phyloP scores from a whole-genome alignment of 2,113 vertebrate genomes.

The Phocoena phocoena region DNA sequence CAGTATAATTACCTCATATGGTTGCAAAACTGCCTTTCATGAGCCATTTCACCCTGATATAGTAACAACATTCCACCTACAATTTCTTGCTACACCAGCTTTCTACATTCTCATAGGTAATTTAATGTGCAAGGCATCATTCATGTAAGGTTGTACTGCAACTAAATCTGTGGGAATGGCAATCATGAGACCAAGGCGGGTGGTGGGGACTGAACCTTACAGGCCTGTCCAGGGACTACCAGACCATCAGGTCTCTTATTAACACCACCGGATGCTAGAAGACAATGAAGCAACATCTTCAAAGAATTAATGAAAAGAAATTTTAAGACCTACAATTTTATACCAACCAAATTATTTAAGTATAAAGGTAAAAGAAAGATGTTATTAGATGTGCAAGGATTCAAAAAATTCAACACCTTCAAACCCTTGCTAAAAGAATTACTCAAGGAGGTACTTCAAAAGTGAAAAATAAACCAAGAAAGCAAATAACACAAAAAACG shows the following conservation, averaged over 20 bases:
- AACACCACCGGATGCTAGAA: not conserved
- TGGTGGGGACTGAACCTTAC: not conserved
- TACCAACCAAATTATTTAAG: not conserved
- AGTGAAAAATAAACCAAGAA: not conserved
- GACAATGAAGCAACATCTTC: not conserved
- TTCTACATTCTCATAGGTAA: not conserved
- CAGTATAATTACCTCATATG: not conserved
- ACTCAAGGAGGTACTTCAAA: not conserved
- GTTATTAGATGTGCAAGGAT: not conserved
- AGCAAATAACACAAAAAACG: not conserved
- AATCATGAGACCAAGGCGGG: not conserved
- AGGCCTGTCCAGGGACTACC: not conserved
- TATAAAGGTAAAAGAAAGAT: not conserved
- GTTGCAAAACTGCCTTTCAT: not conserved
- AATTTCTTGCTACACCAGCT: not conserved
- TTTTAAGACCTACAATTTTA: not conserved
- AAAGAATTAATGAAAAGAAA: not conserved
- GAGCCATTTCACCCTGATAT: not conserved
- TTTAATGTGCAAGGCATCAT: not conserved
- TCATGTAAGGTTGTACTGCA: not conserved
- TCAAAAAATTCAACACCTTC: not conserved
- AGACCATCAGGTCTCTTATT: not conserved
- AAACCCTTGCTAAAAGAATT: not conserved
- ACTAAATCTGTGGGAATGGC: not conserved
- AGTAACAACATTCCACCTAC: not conserved